A percentile compares a stretch with the other conserved stretches of the same genome.
These are phyloP conservation scores for Phyto melanocephala DNA, from an alignment of 2,888 invertebrate genomes.

Conservation along the genomic window DNA sequence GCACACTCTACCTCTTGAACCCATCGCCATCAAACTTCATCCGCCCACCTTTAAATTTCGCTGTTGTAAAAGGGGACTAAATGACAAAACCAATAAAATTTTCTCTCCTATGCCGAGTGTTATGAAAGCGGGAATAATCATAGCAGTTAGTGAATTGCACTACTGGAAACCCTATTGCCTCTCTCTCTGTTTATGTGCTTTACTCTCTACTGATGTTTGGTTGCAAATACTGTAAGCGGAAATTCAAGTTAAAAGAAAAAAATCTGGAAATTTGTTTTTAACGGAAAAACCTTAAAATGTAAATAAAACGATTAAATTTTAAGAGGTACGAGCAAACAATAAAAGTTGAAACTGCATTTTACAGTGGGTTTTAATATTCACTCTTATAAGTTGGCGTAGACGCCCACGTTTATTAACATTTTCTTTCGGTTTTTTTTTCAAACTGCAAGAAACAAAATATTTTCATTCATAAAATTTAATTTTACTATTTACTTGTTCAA, in stretches of 20 bases:
- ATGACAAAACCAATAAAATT: too few relatives aligned
- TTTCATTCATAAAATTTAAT: slow-evolving; percentile 62
- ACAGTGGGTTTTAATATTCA: slow-evolving; percentile 49
- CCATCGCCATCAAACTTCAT: too few relatives aligned
- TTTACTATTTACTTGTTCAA: slow-evolving; percentile 18
- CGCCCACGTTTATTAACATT: slow-evolving; percentile 45
- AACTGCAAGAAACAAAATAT: slow-evolving; percentile 30
- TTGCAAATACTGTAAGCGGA: slow-evolving; percentile 23
- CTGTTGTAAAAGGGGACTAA: too few relatives aligned
- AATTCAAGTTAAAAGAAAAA: slow-evolving; percentile 37
- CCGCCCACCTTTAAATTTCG: too few relatives aligned
- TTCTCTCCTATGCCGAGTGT: too few relatives aligned
- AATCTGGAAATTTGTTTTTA: background rate
- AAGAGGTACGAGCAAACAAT: background rate
- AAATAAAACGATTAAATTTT: slow-evolving; percentile 49
- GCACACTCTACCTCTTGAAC: too few relatives aligned
- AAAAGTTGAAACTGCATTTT: slow-evolving; percentile 20
- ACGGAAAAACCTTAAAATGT: slow-evolving; percentile 60
- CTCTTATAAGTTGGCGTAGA: slow-evolving; percentile 60
- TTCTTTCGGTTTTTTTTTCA: background rate
- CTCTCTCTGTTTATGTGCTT: background rate
- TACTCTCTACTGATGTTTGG: background rate
- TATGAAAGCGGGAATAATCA: too few relatives aligned
- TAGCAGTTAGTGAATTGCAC: too few relatives aligned
- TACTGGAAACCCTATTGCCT: background rate